Conservation (phyloP, 2,113 vertebrate genomes). For the Lycaon pictus region DNA sequence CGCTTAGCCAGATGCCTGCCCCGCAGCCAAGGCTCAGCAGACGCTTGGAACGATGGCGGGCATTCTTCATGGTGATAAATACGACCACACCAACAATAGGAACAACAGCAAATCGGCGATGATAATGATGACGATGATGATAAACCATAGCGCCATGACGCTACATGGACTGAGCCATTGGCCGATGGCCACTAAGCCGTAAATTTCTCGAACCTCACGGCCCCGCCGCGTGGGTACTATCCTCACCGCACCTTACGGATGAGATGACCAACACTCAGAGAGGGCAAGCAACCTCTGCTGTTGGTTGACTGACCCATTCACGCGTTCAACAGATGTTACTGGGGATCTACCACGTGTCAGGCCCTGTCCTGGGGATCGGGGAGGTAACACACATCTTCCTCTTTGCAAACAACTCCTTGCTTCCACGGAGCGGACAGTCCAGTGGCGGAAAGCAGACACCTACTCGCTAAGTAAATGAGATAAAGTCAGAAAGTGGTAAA, state of each 20-base stretch:
- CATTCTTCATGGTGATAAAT: neutral
- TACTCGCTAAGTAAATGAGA: neutral
- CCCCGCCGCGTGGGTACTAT: accelerated
- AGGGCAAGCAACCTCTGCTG: neutral
- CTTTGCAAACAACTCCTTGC: neutral
- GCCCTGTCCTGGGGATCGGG: neutral
- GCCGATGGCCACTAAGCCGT: neutral
- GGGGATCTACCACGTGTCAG: neutral
- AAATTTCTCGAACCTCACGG: neutral
- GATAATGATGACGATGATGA: neutral
- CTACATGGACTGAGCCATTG: neutral
- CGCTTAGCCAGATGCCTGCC: neutral
- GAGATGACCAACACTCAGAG: neutral
- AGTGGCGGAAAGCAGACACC: neutral
- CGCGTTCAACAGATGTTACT: neutral
- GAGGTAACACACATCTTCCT: neutral
- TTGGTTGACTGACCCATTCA: neutral
- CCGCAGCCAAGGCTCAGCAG: neutral
- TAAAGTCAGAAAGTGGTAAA: neutral
- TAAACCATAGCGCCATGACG: neutral
- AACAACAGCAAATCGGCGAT: neutral
- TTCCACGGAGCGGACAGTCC: neutral
- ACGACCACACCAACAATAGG: neutral
- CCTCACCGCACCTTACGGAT: neutral
- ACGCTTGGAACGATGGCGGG: neutral